Evolutionary conservation across 2,113 vertebrate species (phyloP), one percentile per base, ranked within the genome.

Genomic region (Sceloporus tristichus): DNA sequence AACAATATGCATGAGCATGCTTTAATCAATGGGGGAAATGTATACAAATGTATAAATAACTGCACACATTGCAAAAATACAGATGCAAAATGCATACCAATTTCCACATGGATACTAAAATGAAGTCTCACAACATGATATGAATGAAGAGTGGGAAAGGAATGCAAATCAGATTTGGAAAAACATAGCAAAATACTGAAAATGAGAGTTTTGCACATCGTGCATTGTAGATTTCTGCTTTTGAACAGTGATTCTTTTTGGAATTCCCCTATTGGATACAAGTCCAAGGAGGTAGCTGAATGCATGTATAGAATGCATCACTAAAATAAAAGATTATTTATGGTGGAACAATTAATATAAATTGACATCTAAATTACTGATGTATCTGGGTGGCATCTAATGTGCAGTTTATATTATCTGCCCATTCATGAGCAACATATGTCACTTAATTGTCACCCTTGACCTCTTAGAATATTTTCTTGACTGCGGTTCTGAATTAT

Each of bases 341-440:
- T 38, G 38, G 13, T 70, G 81, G 80, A 78, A 76, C 16, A 77
- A 83, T 88, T 78, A 84, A 88, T 56, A 16, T 23, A 54, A 74
- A 38, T 48, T 82, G 79, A 75, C 38, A 48, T 75, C 40, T 75
- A 65, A n/a, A 66, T 65, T 66, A 56, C 71, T 82, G 73, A 82
- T 82, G 48, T 75, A 87, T n/a, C 70, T 82, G 78, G 81, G 65
- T 70, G 59, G 74, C 73, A 77, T 77, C 25, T 66, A 59, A 66
- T 78, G 27, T 34, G 27, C n/a, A 66, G n/a, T 88, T 88, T 77
- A 83, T n/a, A 42, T 83, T 88, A 54, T 48, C 74, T 38, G 21
- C 42, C 48, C 10, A n/a, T 23, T 88, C 74, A 68, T 78, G 81
- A 78, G 87, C 77, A 83, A 84, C 81, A 84, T 70, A 78, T 88